phyloP scores from a whole-genome alignment of 2,113 vertebrate species.

The Butastur rufipennis region DNA sequence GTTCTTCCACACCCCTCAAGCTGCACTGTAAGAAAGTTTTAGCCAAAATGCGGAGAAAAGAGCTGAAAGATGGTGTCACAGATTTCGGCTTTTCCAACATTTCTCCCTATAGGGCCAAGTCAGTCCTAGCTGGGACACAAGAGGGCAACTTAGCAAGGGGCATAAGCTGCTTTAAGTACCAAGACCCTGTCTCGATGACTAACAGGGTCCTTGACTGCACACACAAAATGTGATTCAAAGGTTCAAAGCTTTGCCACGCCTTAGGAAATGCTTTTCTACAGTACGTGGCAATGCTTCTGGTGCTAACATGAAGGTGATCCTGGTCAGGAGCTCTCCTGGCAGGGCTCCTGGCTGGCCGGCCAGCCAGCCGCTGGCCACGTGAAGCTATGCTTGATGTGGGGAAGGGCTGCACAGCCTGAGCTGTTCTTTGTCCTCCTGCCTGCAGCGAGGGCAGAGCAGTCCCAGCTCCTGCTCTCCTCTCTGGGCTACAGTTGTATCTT shows the following conservation, averaged over 20 bases:
- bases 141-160: not conserved
- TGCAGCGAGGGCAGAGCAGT: not conserved
- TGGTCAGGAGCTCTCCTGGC: not conserved
- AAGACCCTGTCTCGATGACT: not conserved
- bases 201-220: not conserved
- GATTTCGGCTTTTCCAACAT: not conserved
- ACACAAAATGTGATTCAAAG: not conserved
- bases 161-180: not conserved
- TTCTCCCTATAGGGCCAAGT: not conserved
- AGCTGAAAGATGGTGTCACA: not conserved
- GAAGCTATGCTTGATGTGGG: accelerated
- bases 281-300: slow-evolving; percentile 1
- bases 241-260: not conserved
- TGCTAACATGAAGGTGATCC: not conserved
- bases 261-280: not conserved
- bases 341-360: not conserved
- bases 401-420: accelerated
- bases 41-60: not conserved
- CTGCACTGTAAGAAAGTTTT: not conserved
- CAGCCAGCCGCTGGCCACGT: accelerated
- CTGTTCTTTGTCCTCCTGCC: not conserved
- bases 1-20: not conserved
- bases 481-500: not conserved
- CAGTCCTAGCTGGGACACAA: not conserved
- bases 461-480: not conserved